These are phyloP conservation scores for Bombus balteatus DNA, from an alignment of 1,140 invertebrate species.

Conservation along the genomic window DNA sequence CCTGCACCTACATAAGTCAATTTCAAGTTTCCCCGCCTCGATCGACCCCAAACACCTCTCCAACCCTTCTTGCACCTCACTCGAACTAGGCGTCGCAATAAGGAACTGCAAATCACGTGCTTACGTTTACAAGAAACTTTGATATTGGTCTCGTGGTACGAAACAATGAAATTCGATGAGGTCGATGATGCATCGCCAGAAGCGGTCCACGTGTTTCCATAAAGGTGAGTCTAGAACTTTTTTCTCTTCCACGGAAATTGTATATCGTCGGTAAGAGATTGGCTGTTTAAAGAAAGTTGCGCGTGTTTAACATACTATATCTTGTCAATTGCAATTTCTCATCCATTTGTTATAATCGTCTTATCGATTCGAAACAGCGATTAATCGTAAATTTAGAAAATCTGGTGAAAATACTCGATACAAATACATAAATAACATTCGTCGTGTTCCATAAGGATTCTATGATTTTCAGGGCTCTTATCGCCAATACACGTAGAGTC, in stretches of 20 bases:
- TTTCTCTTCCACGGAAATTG: neutral
- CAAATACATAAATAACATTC: too few relatives aligned
- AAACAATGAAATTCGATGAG: neutral
- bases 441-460: too few relatives aligned
- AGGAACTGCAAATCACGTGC: constrained; percentile 44
- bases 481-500: neutral
- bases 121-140: constrained; percentile 21
- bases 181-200: neutral
- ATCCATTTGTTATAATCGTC: too few relatives aligned
- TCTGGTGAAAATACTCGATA: too few relatives aligned
- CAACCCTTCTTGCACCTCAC: neutral
- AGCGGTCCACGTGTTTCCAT: too few relatives aligned
- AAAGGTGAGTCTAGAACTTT: neutral
- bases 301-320: too few relatives aligned
- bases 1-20: constrained; percentile 57
- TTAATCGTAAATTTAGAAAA: too few relatives aligned
- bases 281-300: too few relatives aligned
- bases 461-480: too few relatives aligned
- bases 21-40: constrained; percentile 52
- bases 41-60: neutral
- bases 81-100: constrained; percentile 8
- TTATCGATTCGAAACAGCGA: too few relatives aligned
- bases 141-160: neutral
- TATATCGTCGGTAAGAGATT: neutral
- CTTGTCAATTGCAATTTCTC: too few relatives aligned